Evolutionary conservation across 2,113 vertebrate species (phyloP).

Genomic region (Triplophysa tibetana): DNA sequence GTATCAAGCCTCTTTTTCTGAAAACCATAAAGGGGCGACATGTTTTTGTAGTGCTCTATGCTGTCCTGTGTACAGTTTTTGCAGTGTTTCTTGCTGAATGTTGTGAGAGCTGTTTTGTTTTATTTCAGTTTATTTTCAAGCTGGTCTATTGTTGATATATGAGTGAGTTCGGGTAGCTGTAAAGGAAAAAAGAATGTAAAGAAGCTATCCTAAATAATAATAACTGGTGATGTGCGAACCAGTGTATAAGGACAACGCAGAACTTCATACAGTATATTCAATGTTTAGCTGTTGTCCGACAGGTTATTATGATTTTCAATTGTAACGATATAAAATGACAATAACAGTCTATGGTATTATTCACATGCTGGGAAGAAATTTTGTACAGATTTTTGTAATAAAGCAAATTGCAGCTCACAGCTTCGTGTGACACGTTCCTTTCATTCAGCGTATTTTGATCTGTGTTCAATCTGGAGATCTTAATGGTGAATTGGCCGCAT

Average conservation of each 20-base stretch:
- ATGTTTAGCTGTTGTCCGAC: slow-evolving; percentile 34
- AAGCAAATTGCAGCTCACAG: slow-evolving; percentile 34
- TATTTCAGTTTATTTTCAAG: slow-evolving; percentile 10
- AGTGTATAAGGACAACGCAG: slow-evolving; percentile 30
- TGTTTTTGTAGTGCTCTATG: slow-evolving; percentile 47
- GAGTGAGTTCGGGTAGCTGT: slow-evolving; percentile 5
- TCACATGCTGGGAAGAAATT: slow-evolving; percentile 28
- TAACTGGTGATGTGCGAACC: slow-evolving; percentile 3
- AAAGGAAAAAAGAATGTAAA: slow-evolving; percentile 39
- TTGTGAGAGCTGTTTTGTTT: slow-evolving; percentile 40
- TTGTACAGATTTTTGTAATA: slow-evolving; percentile 53
- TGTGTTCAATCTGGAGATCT: not conserved
- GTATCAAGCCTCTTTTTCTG: slow-evolving; percentile 41
- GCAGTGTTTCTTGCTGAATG: slow-evolving; percentile 39
- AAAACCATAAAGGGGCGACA: slow-evolving; percentile 13
- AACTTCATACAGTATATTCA: slow-evolving; percentile 38
- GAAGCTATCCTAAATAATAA: slow-evolving; percentile 23
- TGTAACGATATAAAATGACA: slow-evolving; percentile 19
- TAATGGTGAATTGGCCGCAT: slow-evolving; percentile 22
- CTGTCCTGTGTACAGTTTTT: slow-evolving; percentile 46
- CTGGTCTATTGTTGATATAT: slow-evolving; percentile 30
- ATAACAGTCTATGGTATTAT: not conserved
- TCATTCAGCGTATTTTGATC: slow-evolving; percentile 1
- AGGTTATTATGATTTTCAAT: slow-evolving; percentile 29
- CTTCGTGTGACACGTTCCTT: slow-evolving; percentile 18